phyloP scores from a whole-genome alignment of 1,140 invertebrate genomes.

The Drosophila lacertosa region DNA sequence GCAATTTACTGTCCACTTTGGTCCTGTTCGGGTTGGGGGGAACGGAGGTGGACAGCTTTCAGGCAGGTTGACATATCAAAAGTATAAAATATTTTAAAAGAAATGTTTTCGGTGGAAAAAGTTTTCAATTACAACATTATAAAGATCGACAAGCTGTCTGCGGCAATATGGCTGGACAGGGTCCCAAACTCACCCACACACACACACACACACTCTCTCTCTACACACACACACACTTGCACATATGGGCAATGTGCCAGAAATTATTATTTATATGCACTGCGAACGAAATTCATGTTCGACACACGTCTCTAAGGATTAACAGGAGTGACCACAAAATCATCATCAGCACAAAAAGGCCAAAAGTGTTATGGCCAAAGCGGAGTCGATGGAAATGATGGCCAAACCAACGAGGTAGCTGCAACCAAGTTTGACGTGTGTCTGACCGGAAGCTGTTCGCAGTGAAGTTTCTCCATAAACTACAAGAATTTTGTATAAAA shows the following conservation, averaged over 20 bases:
- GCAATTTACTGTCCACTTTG: constrained; percentile 52
- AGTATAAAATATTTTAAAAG: constrained; percentile 81
- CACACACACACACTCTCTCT: constrained; percentile 32
- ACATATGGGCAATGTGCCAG: constrained; percentile 51
- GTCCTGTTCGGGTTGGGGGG: constrained; percentile 4
- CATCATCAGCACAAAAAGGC: constrained; percentile 73
- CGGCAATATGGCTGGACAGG: constrained; percentile 69
- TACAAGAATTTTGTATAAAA: constrained; percentile 43
- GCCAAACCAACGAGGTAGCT: constrained; percentile 27
- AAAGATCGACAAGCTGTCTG: constrained; percentile 84
- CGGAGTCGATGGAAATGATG: constrained; percentile 38
- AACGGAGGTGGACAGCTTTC: constrained; percentile 64
- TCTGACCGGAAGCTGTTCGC: constrained; percentile 35
- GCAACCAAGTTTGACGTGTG: constrained; percentile 43
- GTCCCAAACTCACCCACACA: constrained; percentile 21
- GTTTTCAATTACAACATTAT: constrained; percentile 84
- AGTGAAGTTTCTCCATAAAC: constrained; percentile 37
- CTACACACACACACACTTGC: constrained; percentile 1
- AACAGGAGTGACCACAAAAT: constrained; percentile 83
- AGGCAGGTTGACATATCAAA: constrained; percentile 77
- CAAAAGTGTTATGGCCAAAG: constrained; percentile 47
- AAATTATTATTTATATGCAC: constrained; percentile 83
- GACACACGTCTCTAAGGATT: constrained; percentile 83
- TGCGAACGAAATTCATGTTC: constrained; percentile 80
- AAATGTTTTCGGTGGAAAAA: constrained; percentile 69